Evolutionary conservation across 2,113 vertebrate genomes (phyloP).

Genomic region (Indicator indicator): DNA sequence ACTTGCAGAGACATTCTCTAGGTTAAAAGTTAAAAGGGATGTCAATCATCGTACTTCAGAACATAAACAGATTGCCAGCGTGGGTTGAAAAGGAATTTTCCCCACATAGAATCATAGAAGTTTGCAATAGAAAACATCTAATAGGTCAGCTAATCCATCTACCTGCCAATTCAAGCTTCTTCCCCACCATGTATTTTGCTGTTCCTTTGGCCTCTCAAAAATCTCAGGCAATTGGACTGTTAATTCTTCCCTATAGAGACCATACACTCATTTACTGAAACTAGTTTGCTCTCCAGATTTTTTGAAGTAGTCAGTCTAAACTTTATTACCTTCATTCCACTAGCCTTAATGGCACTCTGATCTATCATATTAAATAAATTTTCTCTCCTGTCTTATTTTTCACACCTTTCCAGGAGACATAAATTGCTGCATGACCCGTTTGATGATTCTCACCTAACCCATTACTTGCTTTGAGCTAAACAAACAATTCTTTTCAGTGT

Average conservation of each 20-base stretch:
- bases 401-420: not conserved
- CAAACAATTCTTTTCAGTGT: not conserved
- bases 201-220: slow-evolving; percentile 38
- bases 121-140: slow-evolving; percentile 66
- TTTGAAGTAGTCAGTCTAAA: not conserved
- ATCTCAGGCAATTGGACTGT: slow-evolving; percentile 3
- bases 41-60: slow-evolving; percentile 75
- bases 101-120: slow-evolving; percentile 58
- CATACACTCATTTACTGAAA: not conserved
- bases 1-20: slow-evolving; percentile 73
- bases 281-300: not conserved
- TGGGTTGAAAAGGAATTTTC: slow-evolving; percentile 77
- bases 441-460: not conserved
- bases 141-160: slow-evolving; percentile 66
- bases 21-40: slow-evolving; percentile 76
- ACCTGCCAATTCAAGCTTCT: slow-evolving; percentile 64
- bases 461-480: not conserved
- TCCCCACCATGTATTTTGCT: slow-evolving; percentile 27
- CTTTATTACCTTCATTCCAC: not conserved
- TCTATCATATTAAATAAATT: not conserved
- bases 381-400: not conserved
- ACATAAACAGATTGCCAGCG: slow-evolving; percentile 76
- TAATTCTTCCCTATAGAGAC: not conserved
- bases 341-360: not conserved
- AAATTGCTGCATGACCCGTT: not conserved